These are phyloP conservation scores for Microchrysa polita DNA, from an alignment of 2,888 invertebrate species.

Conservation along the genomic window DNA sequence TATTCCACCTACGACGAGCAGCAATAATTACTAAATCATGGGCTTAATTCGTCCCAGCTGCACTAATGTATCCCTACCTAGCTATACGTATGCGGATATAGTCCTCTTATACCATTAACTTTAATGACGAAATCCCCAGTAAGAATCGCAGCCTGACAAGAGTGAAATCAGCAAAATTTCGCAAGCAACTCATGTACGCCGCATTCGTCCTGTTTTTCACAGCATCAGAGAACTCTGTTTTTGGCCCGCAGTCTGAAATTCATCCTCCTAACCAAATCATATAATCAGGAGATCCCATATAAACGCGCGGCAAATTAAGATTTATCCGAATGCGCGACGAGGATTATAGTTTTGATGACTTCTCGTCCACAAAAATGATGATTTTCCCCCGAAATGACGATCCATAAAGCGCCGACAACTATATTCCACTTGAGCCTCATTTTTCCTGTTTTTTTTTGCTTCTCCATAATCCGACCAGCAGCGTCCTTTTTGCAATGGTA, in stretches of 20 bases:
- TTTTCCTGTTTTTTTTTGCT: background rate
- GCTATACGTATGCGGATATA: background rate
- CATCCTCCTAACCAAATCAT: background rate
- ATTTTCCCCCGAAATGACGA: conserved; percentile 27
- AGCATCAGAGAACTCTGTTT: too few species aligned
- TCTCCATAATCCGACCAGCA: too few species aligned
- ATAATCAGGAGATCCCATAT: background rate
- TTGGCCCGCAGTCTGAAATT: too few species aligned
- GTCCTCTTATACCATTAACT: background rate
- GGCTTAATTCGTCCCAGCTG: conserved; percentile 9
- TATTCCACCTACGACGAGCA: conserved; percentile 3
- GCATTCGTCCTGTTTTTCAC: background rate
- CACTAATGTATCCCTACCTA: background rate
- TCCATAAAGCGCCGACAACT: background rate
- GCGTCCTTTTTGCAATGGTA: background rate
- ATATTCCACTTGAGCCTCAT: background rate
- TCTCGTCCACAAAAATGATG: conserved; percentile 22
- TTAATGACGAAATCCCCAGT: conserved; percentile 14
- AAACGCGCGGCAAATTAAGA: conserved; percentile 33
- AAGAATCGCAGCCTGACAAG: background rate
- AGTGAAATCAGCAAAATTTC: conserved; percentile 22
- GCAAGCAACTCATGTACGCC: conserved; percentile 6
- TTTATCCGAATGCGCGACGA: conserved; percentile 33
- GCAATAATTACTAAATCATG: conserved; percentile 22
- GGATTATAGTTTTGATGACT: conserved; percentile 38